A percentile compares a stretch with the other conserved stretches of the same genome.
phyloP scores from a whole-genome alignment of 2,113 vertebrate genomes.

The Quiscalus mexicanus region DNA sequence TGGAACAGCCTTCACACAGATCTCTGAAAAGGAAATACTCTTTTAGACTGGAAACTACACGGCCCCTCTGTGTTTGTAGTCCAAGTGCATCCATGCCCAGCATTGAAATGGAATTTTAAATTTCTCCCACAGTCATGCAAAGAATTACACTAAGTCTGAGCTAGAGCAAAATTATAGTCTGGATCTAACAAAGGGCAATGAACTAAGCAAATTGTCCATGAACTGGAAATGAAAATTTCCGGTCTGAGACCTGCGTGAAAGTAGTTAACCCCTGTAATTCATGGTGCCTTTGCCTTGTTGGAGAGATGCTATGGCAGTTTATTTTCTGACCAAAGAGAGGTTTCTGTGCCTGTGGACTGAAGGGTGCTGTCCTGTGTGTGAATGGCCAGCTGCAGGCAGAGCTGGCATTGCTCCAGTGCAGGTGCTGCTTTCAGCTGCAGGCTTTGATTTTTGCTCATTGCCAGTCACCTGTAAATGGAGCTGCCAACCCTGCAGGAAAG shows the following conservation, averaged over 20 bases:
- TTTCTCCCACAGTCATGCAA: background rate
- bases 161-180: background rate
- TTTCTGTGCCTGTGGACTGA: background rate
- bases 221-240: background rate
- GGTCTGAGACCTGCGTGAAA: background rate
- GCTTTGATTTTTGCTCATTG: background rate
- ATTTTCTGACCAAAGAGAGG: background rate
- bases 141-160: background rate
- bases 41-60: background rate
- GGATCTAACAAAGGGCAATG: background rate
- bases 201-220: background rate
- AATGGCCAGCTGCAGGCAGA: background rate
- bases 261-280: background rate
- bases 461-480: background rate
- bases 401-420: background rate
- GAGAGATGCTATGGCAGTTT: background rate
- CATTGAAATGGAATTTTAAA: background rate
- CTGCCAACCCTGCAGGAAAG: background rate
- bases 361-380: background rate
- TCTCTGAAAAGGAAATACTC: background rate
- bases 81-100: background rate
- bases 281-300: background rate
- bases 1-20: background rate
- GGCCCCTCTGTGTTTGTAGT: background rate
- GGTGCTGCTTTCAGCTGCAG: background rate